These are phyloP conservation scores for Eulimnadia texana DNA, from an alignment of 1,140 invertebrate genomes.

Conservation along the genomic window DNA sequence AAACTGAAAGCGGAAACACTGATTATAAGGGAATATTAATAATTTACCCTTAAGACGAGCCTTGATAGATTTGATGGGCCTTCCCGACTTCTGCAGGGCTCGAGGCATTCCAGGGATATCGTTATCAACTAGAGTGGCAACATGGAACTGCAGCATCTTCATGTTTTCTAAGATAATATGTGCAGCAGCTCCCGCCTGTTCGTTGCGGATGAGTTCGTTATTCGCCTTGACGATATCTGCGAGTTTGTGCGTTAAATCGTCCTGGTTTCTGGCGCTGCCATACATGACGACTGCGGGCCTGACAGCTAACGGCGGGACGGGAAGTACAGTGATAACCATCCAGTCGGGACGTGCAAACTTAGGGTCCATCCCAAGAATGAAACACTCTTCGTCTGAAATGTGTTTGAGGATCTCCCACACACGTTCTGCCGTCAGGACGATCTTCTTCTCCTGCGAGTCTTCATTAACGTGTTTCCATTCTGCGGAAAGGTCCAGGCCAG, in stretches of 20 bases:
- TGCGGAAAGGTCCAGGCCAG: conserved; percentile 80
- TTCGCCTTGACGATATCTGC: conserved; percentile 98
- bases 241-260: conserved; percentile 97
- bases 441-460: conserved; percentile 93
- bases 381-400: conserved; percentile 94
- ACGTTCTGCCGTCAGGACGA: conserved; percentile 78
- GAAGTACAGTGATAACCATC: conserved; percentile 96
- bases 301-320: conserved; percentile 83
- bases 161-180: conserved; percentile 95
- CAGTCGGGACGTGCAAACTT: conserved; percentile 94
- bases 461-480: conserved; percentile 99
- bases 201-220: conserved; percentile 89
- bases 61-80: conserved; percentile 96
- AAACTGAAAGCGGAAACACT: too few relatives aligned
- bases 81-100: conserved; percentile 97
- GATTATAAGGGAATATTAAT: too few relatives aligned
- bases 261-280: conserved; percentile 94
- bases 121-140: conserved; percentile 94
- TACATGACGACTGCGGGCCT: conserved; percentile 95
- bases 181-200: conserved; percentile 86
- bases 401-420: conserved; percentile 94
- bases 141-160: conserved; percentile 97
- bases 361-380: conserved; percentile 88
- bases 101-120: conserved; percentile 94
- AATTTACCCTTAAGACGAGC: conserved; percentile 54